Evolutionary conservation across 2,113 vertebrate species (phyloP).

Genomic region (Alexandromys fortis): DNA sequence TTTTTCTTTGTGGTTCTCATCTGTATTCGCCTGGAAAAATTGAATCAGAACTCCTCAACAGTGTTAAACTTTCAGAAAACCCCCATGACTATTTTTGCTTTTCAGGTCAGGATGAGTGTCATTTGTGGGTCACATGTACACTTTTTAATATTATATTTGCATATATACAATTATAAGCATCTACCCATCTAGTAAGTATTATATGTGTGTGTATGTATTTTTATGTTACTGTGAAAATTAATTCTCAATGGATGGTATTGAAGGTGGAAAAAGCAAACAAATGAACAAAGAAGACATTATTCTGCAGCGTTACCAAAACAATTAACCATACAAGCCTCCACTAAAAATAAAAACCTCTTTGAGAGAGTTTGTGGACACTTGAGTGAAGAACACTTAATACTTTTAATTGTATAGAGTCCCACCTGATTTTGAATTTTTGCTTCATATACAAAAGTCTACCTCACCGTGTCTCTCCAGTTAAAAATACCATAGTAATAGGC

Average conservation of each 20-base stretch:
- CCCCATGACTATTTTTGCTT: constrained; percentile 37
- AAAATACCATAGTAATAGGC: constrained; percentile 76
- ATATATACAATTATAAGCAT: background rate
- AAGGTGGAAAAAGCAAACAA: background rate
- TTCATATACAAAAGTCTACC: constrained; percentile 59
- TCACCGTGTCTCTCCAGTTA: constrained; percentile 68
- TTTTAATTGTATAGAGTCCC: constrained; percentile 55
- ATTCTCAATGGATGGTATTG: background rate
- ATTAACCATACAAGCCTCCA: background rate
- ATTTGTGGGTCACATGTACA: constrained; percentile 14
- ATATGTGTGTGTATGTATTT: background rate
- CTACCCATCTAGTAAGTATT: background rate
- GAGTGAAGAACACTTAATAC: constrained; percentile 29
- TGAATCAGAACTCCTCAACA: constrained; percentile 78
- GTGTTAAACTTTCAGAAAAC: constrained; percentile 79
- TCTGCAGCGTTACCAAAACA: background rate
- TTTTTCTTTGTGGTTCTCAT: constrained; percentile 85
- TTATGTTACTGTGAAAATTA: constrained; percentile 23
- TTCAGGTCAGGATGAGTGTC: constrained; percentile 5
- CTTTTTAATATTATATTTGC: constrained; percentile 24
- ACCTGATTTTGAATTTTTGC: constrained; percentile 64
- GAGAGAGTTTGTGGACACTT: background rate
- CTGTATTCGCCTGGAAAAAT: constrained; percentile 83
- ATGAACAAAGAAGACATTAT: background rate
- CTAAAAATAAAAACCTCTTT: constrained; percentile 42